phyloP scores from a whole-genome alignment of 2,888 invertebrate genomes.

The Netelia virgata region DNA sequence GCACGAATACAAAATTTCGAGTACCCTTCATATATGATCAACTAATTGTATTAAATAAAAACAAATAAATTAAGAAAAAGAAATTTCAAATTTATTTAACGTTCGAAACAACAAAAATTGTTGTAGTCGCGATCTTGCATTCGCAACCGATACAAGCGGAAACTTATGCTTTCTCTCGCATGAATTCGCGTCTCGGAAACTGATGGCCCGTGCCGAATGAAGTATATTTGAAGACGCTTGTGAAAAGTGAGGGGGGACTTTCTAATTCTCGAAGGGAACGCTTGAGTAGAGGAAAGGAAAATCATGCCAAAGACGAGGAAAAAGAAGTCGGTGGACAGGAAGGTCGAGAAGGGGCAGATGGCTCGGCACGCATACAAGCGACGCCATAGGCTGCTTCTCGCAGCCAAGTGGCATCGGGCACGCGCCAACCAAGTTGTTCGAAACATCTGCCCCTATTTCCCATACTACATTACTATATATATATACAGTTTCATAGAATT shows the following conservation, averaged over 20 bases:
- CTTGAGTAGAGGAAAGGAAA: constrained; percentile 19
- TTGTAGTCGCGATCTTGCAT: not conserved
- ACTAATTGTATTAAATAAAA: too few relatives aligned
- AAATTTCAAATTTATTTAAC: too few relatives aligned
- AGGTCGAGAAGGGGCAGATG: constrained; percentile 71
- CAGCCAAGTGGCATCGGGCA: constrained; percentile 85
- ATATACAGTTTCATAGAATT: constrained; percentile 6
- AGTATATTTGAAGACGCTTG: constrained; percentile 27
- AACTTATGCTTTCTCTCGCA: not conserved
- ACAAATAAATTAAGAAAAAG: too few relatives aligned
- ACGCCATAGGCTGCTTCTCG: constrained; percentile 74
- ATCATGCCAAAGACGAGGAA: constrained; percentile 73
- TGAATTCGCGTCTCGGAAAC: not conserved
- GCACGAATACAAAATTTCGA: too few relatives aligned
- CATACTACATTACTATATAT: not conserved
- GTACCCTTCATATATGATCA: too few relatives aligned
- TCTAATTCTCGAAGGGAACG: not conserved
- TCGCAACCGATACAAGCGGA: not conserved
- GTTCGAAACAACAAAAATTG: too few relatives aligned
- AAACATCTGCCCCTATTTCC: constrained; percentile 82
- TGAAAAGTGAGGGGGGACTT: constrained; percentile 33
- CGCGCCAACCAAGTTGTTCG: constrained; percentile 80
- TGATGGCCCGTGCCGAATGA: constrained; percentile 42
- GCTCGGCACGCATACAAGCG: constrained; percentile 48
- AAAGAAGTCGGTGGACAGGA: constrained; percentile 51